Base-by-base conservation (phyloP, 2,888 invertebrate genomes). In the Cecidostiba fungosa region DNA sequence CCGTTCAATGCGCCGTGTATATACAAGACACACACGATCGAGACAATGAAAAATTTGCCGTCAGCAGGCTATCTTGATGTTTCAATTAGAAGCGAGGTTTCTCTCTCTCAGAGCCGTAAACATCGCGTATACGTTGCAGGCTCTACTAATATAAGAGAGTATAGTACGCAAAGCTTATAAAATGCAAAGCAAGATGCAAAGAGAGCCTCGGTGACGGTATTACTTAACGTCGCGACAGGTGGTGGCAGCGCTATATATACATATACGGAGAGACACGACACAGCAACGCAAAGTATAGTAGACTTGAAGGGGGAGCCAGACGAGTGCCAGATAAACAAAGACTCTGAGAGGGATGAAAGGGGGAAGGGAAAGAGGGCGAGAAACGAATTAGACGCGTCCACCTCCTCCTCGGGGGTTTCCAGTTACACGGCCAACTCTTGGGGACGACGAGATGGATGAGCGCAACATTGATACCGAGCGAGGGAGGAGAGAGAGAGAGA, bases 341-440 rank as follows among this genome's bases (percentile, higher is more conserved):
- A n/a, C 84, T 76, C n/a, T n/a, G n/a, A n/a, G 86, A 39, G 23
- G 79, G 82, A 85, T 59, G 82, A 85, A 82, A 77, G 69, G 36
- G 79, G 66, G 32, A 77, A 50, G 70, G 54, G 83, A 79, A 86
- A 83, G 77, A 85, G 88, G 87, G 86, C 81, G 88, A 88, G 88
- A 87, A 89, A 90, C 89, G 91, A 92, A 92, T 91, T 92, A 91
- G 91, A 91, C 90, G 89, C 89, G 90, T 90, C 84, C n/a, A 16
- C 6, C 32, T 32, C 32, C 54, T 85, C 76, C 85, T 88, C 85
- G 69, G 78, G 87, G 91, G 92, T 92, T 90, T 92, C 89, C 88
- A 89, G 89, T 92, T 92, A 91, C 92, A 90, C 88, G 87, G 85
- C 88, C 88, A 89, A 88, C 90, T 90, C 89, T 89, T 88, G 88